A percentile compares a stretch with the other conserved stretches of the same genome.
phyloP scores from a whole-genome alignment of 2,113 vertebrate species.

The Platichthys stellatus region DNA sequence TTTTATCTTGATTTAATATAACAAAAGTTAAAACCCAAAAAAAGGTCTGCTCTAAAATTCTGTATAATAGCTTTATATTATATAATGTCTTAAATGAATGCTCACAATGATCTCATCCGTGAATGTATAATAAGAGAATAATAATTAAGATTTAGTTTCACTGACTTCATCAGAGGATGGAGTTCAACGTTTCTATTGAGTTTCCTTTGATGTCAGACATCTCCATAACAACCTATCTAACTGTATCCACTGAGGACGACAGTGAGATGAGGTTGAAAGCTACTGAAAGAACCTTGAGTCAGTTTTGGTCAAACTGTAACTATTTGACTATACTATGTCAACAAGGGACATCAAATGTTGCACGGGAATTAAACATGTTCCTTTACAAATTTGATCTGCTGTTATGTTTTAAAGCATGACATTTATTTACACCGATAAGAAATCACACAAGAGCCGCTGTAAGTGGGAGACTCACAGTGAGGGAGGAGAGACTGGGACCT shows the following conservation, averaged over 20 bases:
- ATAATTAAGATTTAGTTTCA: not conserved
- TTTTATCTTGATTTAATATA: not conserved
- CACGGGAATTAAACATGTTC: not conserved
- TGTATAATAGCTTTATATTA: not conserved
- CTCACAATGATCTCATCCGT: not conserved
- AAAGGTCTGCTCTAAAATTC: not conserved
- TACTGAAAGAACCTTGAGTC: not conserved
- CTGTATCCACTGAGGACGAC: not conserved
- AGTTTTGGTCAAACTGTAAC: not conserved
- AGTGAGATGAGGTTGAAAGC: not conserved
- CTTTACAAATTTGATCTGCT: not conserved
- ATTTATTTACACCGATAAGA: not conserved
- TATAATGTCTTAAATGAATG: not conserved
- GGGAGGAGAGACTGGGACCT: constrained; percentile 44
- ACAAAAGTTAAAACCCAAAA: not conserved
- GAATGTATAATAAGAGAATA: not conserved
- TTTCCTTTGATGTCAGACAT: not conserved
- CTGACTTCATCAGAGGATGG: not conserved
- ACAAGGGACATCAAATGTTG: not conserved
- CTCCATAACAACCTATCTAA: not conserved
- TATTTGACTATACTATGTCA: too few relatives aligned
- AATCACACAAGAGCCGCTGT: not conserved
- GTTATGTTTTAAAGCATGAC: not conserved
- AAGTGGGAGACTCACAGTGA: constrained; percentile 62
- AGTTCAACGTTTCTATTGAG: not conserved